These are phyloP conservation scores for Luperina testacea DNA, from an alignment of 2,888 invertebrate species.

Conservation along the genomic window DNA sequence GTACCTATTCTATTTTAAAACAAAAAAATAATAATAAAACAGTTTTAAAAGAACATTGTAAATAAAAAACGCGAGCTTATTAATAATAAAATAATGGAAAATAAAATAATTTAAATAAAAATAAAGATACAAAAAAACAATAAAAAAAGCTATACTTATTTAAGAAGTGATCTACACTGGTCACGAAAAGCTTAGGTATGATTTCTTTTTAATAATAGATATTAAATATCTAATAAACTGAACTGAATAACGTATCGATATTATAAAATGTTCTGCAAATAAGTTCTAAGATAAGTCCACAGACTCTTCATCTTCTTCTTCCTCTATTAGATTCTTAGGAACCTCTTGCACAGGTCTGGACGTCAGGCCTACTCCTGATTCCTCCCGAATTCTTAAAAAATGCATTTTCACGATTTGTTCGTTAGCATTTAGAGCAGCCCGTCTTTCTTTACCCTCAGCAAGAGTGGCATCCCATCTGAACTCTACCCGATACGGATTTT, in stretches of 20 bases:
- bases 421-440: conserved; percentile 84
- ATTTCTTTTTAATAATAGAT: neutral
- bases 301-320: conserved; percentile 10
- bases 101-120: neutral
- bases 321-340: neutral
- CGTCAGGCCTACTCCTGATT: conserved; percentile 55
- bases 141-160: neutral
- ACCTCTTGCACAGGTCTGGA: neutral
- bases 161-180: neutral
- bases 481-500: conserved; percentile 85
- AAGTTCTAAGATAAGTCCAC: conserved; percentile 12
- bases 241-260: neutral
- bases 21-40: neutral
- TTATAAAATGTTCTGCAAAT: neutral
- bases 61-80: neutral
- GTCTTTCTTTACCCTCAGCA: conserved; percentile 86
- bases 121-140: neutral
- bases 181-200: neutral
- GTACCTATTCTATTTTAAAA: neutral
- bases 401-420: conserved; percentile 81
- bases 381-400: conserved; percentile 76
- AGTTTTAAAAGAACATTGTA: neutral
- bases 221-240: neutral
- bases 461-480: conserved; percentile 91
- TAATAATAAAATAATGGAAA: neutral